phyloP scores from a whole-genome alignment of 2,888 invertebrate species.

The Tenthredo livida region DNA sequence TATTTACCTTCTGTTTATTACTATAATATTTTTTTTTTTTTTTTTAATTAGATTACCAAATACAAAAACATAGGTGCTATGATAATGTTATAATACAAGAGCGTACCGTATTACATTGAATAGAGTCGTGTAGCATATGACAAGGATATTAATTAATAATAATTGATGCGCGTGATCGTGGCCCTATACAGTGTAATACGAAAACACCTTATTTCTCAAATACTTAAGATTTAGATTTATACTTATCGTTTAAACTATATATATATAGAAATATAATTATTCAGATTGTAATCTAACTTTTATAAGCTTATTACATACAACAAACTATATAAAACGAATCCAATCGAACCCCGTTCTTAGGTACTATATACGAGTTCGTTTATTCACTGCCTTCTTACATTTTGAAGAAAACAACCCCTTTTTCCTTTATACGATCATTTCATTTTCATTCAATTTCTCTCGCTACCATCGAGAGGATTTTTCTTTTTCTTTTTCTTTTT shows the following conservation, averaged over 20 bases:
- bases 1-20: constrained; percentile 74
- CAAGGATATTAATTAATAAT: constrained; percentile 52
- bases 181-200: constrained; percentile 69
- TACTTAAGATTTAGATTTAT: constrained; percentile 63
- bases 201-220: constrained; percentile 67
- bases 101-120: constrained; percentile 54
- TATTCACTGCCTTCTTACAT: neutral
- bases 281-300: constrained; percentile 20
- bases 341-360: neutral
- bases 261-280: constrained; percentile 47
- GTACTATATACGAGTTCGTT: neutral
- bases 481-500: neutral
- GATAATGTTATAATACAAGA: constrained; percentile 74
- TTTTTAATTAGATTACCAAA: constrained; percentile 72
- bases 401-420: neutral
- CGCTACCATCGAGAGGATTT: neutral
- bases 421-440: neutral
- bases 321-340: neutral
- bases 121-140: constrained; percentile 25
- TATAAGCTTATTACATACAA: constrained; percentile 29
- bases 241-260: constrained; percentile 19
- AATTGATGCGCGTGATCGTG: neutral
- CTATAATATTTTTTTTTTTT: constrained; percentile 70
- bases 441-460: neutral
- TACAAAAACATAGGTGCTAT: constrained; percentile 77